Percentiles rank a stretch among this genome's conserved stretches.
phyloP scores from a whole-genome alignment of 2,888 invertebrate species.

The Elegia similella region DNA sequence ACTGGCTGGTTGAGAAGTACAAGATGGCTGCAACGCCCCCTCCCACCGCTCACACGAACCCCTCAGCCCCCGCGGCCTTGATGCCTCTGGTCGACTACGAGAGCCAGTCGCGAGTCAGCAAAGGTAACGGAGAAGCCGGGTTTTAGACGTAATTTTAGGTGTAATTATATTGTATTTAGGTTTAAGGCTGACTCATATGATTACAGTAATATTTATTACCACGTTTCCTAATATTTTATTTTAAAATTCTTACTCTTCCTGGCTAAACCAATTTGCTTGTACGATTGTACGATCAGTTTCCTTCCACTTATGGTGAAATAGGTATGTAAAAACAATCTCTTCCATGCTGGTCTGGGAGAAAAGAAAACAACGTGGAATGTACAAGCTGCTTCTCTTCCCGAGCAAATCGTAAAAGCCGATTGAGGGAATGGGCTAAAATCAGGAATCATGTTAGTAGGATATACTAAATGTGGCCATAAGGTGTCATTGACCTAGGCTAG shows the following conservation, averaged over 20 bases:
- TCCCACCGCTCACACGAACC: constrained; percentile 68
- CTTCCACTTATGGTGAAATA: too few relatives aligned
- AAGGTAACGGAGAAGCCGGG: constrained; percentile 59
- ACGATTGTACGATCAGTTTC: too few relatives aligned
- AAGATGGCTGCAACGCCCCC: constrained; percentile 69
- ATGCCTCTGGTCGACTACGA: constrained; percentile 65
- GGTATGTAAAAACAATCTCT: neutral
- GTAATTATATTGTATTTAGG: constrained; percentile 35
- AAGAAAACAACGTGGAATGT: too few relatives aligned
- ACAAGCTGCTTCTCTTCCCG: too few relatives aligned
- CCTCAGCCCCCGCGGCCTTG: constrained; percentile 53
- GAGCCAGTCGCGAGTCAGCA: constrained; percentile 54
- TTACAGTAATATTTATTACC: constrained; percentile 60
- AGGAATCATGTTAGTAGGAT: too few relatives aligned
- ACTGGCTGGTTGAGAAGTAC: constrained; percentile 66
- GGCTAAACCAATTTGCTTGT: too few relatives aligned
- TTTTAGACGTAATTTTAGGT: constrained; percentile 37
- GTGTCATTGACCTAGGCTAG: too few relatives aligned
- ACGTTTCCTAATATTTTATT: neutral
- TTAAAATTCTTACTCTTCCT: too few relatives aligned
- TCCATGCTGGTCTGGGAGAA: too few relatives aligned
- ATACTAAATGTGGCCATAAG: too few relatives aligned
- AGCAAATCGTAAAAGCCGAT: too few relatives aligned
- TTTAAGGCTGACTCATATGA: constrained; percentile 49
- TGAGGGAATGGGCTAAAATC: too few relatives aligned